Conservation (phyloP, 2,797 vertebrate genomes). For the Rhynchotus rufescens region DNA sequence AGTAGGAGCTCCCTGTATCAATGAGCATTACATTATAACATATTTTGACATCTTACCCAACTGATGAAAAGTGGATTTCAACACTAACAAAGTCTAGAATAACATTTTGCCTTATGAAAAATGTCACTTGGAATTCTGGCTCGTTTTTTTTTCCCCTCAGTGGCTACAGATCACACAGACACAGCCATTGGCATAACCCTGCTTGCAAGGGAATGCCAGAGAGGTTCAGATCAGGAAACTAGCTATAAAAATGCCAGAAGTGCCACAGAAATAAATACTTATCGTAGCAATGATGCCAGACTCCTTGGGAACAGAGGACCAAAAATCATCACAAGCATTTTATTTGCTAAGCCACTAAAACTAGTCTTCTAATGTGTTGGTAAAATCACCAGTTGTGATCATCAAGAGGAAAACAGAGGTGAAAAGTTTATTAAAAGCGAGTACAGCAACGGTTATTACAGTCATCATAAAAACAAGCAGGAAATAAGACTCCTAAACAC, state of each 20-base stretch:
- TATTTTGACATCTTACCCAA: neutral
- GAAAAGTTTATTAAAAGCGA: accelerated
- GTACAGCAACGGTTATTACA: neutral
- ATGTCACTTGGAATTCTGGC: neutral
- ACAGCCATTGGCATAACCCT: neutral
- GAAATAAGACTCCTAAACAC: neutral
- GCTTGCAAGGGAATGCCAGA: neutral
- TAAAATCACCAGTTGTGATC: neutral
- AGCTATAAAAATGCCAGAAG: neutral
- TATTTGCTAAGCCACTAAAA: neutral
- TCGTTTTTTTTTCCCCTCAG: neutral
- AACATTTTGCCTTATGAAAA: neutral
- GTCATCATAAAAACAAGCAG: neutral
- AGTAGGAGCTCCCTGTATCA: accelerated
- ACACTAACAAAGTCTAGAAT: neutral
- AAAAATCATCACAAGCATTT: neutral
- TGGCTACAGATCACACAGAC: accelerated
- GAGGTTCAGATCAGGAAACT: neutral
- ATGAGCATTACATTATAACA: neutral
- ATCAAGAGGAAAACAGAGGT: neutral
- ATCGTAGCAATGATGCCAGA: neutral
- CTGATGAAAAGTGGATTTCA: neutral
- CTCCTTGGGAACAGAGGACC: neutral
- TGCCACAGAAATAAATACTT: neutral
- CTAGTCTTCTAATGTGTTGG: neutral